These are phyloP conservation scores for Panthera tigris DNA, from an alignment of 2,113 vertebrate species.

Conservation along the genomic window DNA sequence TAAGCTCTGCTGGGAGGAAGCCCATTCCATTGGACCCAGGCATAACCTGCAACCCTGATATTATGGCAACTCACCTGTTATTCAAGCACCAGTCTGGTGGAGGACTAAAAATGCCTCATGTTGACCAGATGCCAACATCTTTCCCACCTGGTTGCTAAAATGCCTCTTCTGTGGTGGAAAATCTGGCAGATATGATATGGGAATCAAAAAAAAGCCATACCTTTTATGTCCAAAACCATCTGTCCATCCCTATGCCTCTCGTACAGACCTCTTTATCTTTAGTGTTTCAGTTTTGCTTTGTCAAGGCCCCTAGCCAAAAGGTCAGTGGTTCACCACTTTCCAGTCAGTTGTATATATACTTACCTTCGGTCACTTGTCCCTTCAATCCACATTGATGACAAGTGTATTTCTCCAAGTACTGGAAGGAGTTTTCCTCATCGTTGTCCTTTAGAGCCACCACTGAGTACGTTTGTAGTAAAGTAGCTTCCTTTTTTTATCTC, in stretches of 20 bases:
- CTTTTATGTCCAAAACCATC: neutral
- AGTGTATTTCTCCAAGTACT: neutral
- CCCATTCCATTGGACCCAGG: neutral
- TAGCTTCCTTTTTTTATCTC: neutral
- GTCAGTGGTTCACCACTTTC: neutral
- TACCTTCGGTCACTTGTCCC: neutral
- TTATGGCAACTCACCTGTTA: too few relatives aligned
- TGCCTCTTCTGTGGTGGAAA: neutral
- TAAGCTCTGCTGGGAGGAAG: neutral
- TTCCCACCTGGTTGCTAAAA: neutral
- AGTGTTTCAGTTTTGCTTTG: neutral
- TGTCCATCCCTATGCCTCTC: neutral
- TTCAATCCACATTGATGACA: neutral
- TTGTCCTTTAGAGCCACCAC: neutral
- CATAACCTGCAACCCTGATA: neutral
- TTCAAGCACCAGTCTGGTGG: neutral
- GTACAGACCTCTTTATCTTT: neutral
- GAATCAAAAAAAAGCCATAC: neutral
- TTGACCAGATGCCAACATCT: neutral
- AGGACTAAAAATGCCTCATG: neutral
- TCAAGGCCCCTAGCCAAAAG: neutral
- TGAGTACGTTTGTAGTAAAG: neutral
- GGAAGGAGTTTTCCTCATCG: neutral
- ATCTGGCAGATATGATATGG: too few relatives aligned
- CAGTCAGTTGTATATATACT: neutral